Evolutionary conservation across 2,113 vertebrate species (phyloP), one percentile per base, ranked within the genome.

Genomic region (Eulemur rufifrons): DNA sequence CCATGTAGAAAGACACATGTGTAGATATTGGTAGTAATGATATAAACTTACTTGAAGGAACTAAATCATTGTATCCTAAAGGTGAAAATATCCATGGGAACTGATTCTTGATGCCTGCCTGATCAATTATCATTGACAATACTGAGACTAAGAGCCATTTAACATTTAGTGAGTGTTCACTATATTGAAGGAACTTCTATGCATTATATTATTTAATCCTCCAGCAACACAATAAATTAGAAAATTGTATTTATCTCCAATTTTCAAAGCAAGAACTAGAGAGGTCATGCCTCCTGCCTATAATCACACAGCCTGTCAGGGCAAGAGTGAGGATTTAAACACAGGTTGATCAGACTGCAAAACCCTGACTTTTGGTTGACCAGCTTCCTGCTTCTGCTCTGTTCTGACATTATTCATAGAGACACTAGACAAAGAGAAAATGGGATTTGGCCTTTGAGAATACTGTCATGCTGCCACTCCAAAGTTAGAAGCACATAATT

Each of bases 61-160:
- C 95, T 13, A 73, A 52, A 73, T 66, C 23, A 54, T 23, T 91
- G 23, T 3, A 87, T 61, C n/a, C 18, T 56, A 20, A 73, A 59
- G 12, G 63, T 61, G 6, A 86, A 95, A 86, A 68, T 86, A 27
- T 10, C 15, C 14, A 37, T 13, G 59, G 11, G n/a, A 86, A 54
- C 93, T 90, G 37, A 27, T 78, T 77, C 18, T 8, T 90, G 23
- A 39, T 15, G 50, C 39, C 29, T 90, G 27, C 13, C 27, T 85
- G 6, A 82, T 13, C 37, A 89, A 73, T 68, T 86, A 50, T 20
- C 32, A 63, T 8, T 56, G 45, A 37, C 54, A 50, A 54, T 54
- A 32, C 68, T 73, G 89, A 86, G 11, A 69, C 80, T 13, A 80
- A 96, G 34, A 91, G 76, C 39, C 83, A 82, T 94, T 39, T 64